Base-by-base conservation (phyloP, 1,140 invertebrate genomes). In the Bradysia coprophila region DNA sequence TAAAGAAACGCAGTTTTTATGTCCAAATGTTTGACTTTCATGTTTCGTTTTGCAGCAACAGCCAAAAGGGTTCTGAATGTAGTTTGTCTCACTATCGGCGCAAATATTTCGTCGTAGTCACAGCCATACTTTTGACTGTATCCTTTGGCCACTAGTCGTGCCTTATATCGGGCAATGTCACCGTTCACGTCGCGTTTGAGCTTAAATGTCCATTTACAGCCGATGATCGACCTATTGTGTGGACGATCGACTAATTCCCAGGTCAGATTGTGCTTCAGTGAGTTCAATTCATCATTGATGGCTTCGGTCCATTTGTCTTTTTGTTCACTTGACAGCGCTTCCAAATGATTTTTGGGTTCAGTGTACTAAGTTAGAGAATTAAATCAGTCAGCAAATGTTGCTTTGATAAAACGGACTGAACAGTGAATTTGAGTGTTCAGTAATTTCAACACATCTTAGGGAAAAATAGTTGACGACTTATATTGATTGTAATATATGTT, bases 1-100 rank as follows among this genome's bases (percentile, higher is more conserved):
- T 63, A 52, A 20, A 65, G 43, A 41, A 60, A 65, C 6, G 60
- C 55, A 3, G 51, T 54, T 38, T 36, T 45, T 5, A 61, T 48
- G 46, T 64, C 58, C 23, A 61, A 44, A 15, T 62, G 56, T 5
- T 43, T 63, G 31, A 20, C 33, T 49, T 20, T 43, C 33, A 39
- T 48, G 45, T 44, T 43, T 45, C 18, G 38, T 33, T 43, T 61
- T 52, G 44, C 50, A 64, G 2, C 63, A 48, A 23, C 50, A 50
- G 21, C 52, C 37, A n/a, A 57, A 32, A 3, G 56, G 49, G 19
- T 16, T 21, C 54, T 38, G 10, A 57, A 32, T 1, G 59, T 49
- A 19, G 16, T 45, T 15, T 47, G 43, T 28, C 44, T 48, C 2
- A 48, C 50, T 9, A 62, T 48, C 33, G 48, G 49, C 6, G 44